These are phyloP conservation scores for Vireo griseus DNA, from an alignment of 2,797 vertebrate genomes.

Conservation along the genomic window DNA sequence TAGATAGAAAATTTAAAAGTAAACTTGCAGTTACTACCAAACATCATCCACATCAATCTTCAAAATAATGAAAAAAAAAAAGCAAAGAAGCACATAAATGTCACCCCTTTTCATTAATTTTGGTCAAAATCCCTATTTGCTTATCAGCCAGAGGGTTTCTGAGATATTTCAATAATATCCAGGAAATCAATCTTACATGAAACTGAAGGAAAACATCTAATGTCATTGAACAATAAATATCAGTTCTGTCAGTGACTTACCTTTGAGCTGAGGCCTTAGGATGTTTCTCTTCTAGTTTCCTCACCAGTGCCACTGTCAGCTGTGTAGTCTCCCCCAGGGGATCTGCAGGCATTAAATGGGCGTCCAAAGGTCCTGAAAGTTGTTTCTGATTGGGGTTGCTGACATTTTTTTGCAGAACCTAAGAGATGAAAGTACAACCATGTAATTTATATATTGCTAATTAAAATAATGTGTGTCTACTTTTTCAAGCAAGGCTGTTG, in stretches of 20 bases:
- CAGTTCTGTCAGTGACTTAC: constrained; percentile 86
- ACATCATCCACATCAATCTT: constrained; percentile 26
- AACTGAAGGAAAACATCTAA: constrained; percentile 95
- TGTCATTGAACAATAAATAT: constrained; percentile 97
- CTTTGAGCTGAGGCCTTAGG: constrained; percentile 87
- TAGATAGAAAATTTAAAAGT: not conserved
- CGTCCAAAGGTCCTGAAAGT: constrained; percentile 65
- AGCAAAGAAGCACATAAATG: constrained; percentile 54
- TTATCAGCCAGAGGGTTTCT: constrained; percentile 85
- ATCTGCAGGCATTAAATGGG: constrained; percentile 67
- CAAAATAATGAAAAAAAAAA: not conserved
- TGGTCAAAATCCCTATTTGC: constrained; percentile 71
- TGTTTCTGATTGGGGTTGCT: constrained; percentile 65
- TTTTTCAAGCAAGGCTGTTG: constrained; percentile 50
- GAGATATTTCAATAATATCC: constrained; percentile 92
- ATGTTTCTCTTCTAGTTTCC: constrained; percentile 81
- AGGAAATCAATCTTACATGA: constrained; percentile 94
- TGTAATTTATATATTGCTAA: constrained; percentile 35
- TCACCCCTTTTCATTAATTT: constrained; percentile 69
- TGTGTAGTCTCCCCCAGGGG: constrained; percentile 71
- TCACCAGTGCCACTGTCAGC: constrained; percentile 84
- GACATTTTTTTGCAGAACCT: constrained; percentile 66
- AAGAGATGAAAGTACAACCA: constrained; percentile 56
- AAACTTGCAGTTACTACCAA: not conserved
- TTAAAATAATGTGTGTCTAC: constrained; percentile 41